These are phyloP conservation scores for Macquaria ambigua DNA, from an alignment of 2,113 vertebrate species.

Conservation along the genomic window DNA sequence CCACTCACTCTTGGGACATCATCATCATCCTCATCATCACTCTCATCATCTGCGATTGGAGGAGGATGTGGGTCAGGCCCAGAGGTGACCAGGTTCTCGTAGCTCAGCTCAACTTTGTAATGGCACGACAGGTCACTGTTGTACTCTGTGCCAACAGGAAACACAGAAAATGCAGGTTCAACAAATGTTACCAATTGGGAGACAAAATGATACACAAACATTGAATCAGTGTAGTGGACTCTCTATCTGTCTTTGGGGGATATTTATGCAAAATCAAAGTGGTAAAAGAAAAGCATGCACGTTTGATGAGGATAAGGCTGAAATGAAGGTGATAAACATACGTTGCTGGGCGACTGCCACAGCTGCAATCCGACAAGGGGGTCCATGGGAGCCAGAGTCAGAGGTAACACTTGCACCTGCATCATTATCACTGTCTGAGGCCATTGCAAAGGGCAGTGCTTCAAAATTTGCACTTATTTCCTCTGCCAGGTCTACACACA, in stretches of 20 bases:
- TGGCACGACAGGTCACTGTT: conserved; percentile 95
- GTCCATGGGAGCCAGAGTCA: conserved; percentile 94
- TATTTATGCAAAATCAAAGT: background rate
- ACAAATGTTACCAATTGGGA: conserved; percentile 32
- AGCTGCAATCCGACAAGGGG: conserved; percentile 94
- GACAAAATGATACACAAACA: background rate
- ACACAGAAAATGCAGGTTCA: conserved; percentile 36
- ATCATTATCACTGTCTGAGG: conserved; percentile 97
- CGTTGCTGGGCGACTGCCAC: conserved; percentile 93
- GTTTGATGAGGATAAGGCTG: background rate
- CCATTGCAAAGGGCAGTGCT: conserved; percentile 97
- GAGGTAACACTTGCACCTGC: conserved; percentile 96
- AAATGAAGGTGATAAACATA: conserved; percentile 69
- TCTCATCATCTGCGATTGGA: conserved; percentile 95
- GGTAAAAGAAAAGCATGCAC: background rate
- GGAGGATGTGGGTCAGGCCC: conserved; percentile 94
- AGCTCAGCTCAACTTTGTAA: conserved; percentile 97
- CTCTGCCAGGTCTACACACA: conserved; percentile 95
- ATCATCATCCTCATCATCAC: conserved; percentile 95
- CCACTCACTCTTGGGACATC: conserved; percentile 92
- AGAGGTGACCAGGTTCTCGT: conserved; percentile 95
- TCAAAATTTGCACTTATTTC: conserved; percentile 99
- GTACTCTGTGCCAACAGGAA: conserved; percentile 87
- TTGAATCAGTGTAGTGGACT: background rate
- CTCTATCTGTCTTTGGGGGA: background rate